These are phyloP conservation scores for Drosophila atripex DNA, from an alignment of 2,888 invertebrate species.

Conservation along the genomic window DNA sequence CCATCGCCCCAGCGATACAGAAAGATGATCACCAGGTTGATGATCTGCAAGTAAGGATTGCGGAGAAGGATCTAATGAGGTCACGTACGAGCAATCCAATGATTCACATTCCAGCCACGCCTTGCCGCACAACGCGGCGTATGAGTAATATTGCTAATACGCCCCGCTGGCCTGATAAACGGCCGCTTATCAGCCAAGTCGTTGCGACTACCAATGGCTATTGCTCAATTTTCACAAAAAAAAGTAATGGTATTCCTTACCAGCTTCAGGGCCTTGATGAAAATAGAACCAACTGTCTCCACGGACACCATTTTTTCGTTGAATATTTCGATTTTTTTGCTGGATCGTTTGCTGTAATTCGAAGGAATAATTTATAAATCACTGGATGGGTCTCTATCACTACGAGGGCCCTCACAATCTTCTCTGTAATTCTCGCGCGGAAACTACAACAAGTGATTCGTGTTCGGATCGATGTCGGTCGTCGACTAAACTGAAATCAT, in stretches of 20 bases:
- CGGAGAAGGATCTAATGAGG: conserved; percentile 28
- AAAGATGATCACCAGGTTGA: conserved; percentile 91
- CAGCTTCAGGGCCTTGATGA: conserved; percentile 92
- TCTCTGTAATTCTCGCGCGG: conserved; percentile 34
- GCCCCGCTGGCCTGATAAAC: conserved; percentile 50
- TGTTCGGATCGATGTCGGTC: conserved; percentile 72
- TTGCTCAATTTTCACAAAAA: conserved; percentile 23
- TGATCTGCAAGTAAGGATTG: conserved; percentile 85
- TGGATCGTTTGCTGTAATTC: conserved; percentile 14
- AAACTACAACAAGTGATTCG: conserved; percentile 45
- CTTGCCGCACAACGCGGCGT: conserved; percentile 27
- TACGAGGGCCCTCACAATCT: conserved; percentile 27
- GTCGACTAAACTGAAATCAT: conserved; percentile 67
- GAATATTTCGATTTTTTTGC: conserved; percentile 25
- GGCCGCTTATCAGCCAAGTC: conserved; percentile 27
- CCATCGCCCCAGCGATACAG: conserved; percentile 92
- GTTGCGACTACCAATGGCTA: conserved; percentile 13
- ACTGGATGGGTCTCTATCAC: conserved; percentile 6
- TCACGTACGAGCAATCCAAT: conserved; percentile 7
- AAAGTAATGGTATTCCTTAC: conserved; percentile 85
- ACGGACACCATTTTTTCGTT: conserved; percentile 89
- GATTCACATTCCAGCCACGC: conserved; percentile 35
- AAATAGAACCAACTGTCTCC: conserved; percentile 91
- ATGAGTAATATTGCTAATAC: conserved; percentile 67
- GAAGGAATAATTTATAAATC: conserved; percentile 12